These are phyloP conservation scores for Patiria miniata DNA, from an alignment of 35 echinoderm and acorn worm genomes.

Conservation along the genomic window DNA sequence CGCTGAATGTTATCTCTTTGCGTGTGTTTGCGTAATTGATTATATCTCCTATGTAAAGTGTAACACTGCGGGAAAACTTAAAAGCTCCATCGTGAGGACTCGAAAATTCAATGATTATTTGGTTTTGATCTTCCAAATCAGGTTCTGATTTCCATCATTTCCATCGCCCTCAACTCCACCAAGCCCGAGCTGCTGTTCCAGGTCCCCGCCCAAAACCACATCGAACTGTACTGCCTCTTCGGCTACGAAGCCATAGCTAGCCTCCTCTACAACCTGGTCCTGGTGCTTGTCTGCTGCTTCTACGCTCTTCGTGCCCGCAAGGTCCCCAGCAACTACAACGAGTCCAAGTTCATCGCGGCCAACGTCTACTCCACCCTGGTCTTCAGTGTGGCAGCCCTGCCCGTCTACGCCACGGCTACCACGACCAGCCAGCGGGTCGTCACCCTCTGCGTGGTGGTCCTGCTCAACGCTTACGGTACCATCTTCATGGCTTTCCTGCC, in stretches of 20 bases:
- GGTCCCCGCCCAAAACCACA: constrained; percentile 26
- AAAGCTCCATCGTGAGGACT: too few relatives aligned
- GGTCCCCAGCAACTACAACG: constrained; percentile 77
- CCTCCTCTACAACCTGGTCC: constrained; percentile 36
- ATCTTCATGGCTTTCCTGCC: constrained; percentile 18
- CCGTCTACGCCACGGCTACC: constrained; percentile 32
- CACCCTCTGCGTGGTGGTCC: constrained; percentile 36
- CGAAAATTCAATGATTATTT: too few relatives aligned
- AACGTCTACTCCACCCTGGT: constrained; percentile 69
- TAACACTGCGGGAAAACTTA: too few relatives aligned
- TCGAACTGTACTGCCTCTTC: constrained; percentile 30
- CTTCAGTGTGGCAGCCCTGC: constrained; percentile 51
- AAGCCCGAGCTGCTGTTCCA: neutral
- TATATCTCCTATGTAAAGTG: too few relatives aligned
- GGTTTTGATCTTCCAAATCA: neutral
- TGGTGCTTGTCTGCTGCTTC: constrained; percentile 54
- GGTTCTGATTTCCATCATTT: constrained; percentile 15
- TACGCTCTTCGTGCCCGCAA: constrained; percentile 64
- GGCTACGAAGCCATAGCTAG: neutral
- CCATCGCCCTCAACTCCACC: neutral
- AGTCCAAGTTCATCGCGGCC: constrained; percentile 75
- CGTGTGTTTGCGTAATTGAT: too few relatives aligned
- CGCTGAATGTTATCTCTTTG: too few relatives aligned
- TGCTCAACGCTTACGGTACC: constrained; percentile 35
- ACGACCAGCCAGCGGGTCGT: constrained; percentile 10